A percentile compares a stretch with the other conserved stretches of the same genome.
phyloP scores from a whole-genome alignment of 2,797 vertebrate species.

The Acropternis orthonyx region DNA sequence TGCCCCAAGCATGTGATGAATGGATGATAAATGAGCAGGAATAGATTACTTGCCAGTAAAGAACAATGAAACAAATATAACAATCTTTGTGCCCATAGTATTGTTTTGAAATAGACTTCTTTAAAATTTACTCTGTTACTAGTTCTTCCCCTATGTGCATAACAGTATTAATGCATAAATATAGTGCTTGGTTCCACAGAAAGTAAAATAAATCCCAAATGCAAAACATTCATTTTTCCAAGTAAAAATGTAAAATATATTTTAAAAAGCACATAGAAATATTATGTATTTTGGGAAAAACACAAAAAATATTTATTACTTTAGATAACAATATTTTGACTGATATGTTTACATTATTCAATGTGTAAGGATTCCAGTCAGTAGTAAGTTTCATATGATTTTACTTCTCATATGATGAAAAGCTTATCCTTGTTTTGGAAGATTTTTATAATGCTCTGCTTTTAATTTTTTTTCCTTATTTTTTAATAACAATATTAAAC shows the following conservation, averaged over 20 bases:
- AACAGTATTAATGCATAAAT: not conserved
- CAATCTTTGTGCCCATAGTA: not conserved
- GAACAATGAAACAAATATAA: conserved; percentile 1
- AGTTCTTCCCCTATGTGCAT: not conserved
- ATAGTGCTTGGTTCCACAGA: not conserved
- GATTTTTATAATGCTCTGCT: not conserved
- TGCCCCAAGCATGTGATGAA: not conserved
- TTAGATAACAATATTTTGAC: not conserved
- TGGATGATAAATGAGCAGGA: not conserved
- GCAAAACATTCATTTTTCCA: not conserved
- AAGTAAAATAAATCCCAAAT: not conserved
- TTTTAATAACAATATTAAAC: conserved; percentile 2
- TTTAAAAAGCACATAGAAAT: not conserved
- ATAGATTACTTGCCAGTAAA: conserved; percentile 13
- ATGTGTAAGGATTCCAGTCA: not conserved
- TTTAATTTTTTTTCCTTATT: not conserved
- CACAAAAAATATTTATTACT: not conserved
- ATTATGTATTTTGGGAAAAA: not conserved
- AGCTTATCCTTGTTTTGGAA: not conserved
- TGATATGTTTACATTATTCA: not conserved
- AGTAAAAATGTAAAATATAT: not conserved
- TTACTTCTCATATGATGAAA: not conserved
- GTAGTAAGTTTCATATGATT: not conserved
- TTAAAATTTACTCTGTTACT: not conserved
- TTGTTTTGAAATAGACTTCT: not conserved